Percentiles rank a stretch among this genome's conserved stretches.
phyloP scores from a whole-genome alignment of 2,797 vertebrate genomes.

The Arctocebus calabarensis region DNA sequence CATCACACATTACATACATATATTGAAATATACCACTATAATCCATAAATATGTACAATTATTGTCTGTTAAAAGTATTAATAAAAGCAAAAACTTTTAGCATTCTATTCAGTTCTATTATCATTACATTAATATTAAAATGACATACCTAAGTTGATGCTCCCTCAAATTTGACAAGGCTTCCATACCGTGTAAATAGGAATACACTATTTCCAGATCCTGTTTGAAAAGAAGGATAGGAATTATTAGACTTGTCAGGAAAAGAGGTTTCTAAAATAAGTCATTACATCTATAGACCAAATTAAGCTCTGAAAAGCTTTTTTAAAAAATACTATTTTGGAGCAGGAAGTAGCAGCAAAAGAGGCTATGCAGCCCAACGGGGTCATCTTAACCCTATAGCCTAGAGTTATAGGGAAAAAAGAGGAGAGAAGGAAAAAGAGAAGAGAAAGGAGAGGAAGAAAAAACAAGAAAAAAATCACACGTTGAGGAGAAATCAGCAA shows the following conservation, averaged over 20 bases:
- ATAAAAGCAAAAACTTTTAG: not conserved
- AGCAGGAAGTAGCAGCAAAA: no score
- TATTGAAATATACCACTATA: not conserved
- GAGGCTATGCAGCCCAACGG: no score
- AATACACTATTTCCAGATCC: constrained; percentile 99
- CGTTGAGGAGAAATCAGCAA: no score
- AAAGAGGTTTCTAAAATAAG: constrained; percentile 58
- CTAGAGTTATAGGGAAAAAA: no score
- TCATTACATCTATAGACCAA: not conserved
- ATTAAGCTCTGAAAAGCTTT: not conserved
- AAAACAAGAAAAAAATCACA: no score
- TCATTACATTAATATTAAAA: not conserved
- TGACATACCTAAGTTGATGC: constrained; percentile 95
- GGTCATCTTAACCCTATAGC: no score
- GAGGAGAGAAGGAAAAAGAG: no score
- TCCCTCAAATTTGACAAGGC: constrained; percentile 98
- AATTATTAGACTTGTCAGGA: constrained; percentile 64
- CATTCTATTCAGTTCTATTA: not conserved
- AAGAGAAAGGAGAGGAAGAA: no score
- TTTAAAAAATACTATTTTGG: not conserved
- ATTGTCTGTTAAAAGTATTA: not conserved
- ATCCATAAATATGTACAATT: not conserved
- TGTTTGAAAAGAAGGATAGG: constrained; percentile 84
- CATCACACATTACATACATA: not conserved
- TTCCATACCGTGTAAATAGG: constrained; percentile 99